Evolutionary conservation across 2,888 invertebrate species (phyloP).

Genomic region (Agonopterix alstromeriana): DNA sequence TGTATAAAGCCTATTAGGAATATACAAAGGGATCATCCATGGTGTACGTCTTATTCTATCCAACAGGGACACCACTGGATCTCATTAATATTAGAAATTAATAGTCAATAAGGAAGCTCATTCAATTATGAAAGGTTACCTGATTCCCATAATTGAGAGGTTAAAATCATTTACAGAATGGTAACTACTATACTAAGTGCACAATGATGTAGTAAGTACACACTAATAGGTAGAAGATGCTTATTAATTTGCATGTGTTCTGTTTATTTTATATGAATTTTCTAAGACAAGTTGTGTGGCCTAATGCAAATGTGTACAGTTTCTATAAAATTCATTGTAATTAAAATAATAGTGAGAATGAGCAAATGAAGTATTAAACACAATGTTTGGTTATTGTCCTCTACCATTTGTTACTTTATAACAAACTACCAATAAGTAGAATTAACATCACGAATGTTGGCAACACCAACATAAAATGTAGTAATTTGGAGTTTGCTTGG

Average conservation of each 20-base stretch:
- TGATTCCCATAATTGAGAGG: background rate
- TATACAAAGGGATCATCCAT: too few species aligned
- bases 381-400: constrained; percentile 2
- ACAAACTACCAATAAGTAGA: too few species aligned
- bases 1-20: too few species aligned
- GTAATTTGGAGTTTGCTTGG: too few species aligned
- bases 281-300: constrained; percentile 4
- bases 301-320: constrained; percentile 9
- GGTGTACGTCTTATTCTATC: too few species aligned
- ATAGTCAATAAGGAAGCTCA: too few species aligned
- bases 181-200: background rate
- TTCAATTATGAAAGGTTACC: background rate
- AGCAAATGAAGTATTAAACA: constrained; percentile 1
- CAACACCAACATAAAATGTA: too few species aligned
- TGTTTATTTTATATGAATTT: background rate
- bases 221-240: too few species aligned
- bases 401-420: background rate
- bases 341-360: constrained; percentile 9
- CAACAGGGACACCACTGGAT: too few species aligned
- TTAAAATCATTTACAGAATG: background rate
- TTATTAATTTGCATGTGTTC: background rate
- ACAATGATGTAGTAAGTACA: too few species aligned
- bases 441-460: too few species aligned
- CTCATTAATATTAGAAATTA: too few species aligned
- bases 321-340: constrained; percentile 1